A percentile compares a stretch with the other conserved stretches of the same genome.
Conservation (phyloP, 64 coral and sea anemone genomes). For the Montipora sp. region DNA sequence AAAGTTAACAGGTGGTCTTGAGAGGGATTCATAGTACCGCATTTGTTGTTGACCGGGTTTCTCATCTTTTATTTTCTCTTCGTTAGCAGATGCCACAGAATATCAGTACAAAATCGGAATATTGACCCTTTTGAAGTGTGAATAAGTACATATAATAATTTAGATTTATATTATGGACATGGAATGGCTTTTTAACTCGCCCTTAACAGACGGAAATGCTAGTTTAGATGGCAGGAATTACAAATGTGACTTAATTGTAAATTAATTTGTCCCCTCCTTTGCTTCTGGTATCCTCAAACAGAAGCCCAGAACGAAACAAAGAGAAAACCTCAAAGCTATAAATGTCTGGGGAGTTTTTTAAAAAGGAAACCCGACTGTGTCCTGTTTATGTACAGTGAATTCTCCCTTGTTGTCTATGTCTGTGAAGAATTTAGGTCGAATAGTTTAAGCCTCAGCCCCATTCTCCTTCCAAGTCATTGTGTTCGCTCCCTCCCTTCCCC, state of each 20-base stretch:
- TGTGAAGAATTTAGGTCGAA: conserved; percentile 34
- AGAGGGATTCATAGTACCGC: neutral
- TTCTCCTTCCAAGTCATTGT: conserved; percentile 22
- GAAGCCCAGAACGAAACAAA: conserved; percentile 1
- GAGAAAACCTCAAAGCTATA: neutral
- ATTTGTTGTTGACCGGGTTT: neutral
- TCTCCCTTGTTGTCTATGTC: neutral
- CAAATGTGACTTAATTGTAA: conserved; percentile 75
- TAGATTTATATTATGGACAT: conserved; percentile 99
- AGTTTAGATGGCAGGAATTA: conserved; percentile 78
- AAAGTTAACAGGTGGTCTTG: neutral
- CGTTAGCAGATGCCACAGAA: conserved; percentile 47
- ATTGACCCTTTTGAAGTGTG: conserved; percentile 95
- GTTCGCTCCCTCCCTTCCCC: neutral
- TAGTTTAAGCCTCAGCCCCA: conserved; percentile 42
- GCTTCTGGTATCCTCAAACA: conserved; percentile 41
- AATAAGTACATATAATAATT: conserved; percentile 99
- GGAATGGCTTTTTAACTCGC: conserved; percentile 93
- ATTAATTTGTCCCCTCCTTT: conserved; percentile 42
- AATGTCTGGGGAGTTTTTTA: conserved; percentile 45
- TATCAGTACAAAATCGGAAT: conserved; percentile 69
- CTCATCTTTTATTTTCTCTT: neutral
- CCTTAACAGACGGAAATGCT: conserved; percentile 73
- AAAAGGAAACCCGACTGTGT: conserved; percentile 46
- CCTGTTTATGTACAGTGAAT: conserved; percentile 33